Base-by-base conservation (phyloP, 2,888 invertebrate genomes). In the Hanleya hanleyi region DNA sequence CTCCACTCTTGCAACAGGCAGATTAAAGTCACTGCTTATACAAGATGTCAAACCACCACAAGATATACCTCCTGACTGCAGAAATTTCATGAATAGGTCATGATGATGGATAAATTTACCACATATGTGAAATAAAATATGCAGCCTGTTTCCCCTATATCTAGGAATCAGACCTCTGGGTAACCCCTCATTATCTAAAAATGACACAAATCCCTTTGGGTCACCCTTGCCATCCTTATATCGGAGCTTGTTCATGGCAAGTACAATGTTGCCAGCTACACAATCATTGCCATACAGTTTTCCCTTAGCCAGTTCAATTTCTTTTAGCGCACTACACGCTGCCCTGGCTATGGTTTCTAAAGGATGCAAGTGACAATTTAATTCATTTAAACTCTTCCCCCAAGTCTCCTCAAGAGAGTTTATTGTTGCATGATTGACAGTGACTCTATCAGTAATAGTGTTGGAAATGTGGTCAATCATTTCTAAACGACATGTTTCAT, bases 201-300 rank as follows among this genome's bases (percentile, higher is more conserved):
- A 77, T 7, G 41, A 35, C 18, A 29, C 65, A 37, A 77, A 77
- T 38, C 77, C 79, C 26, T 68, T 70, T 1, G 79, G 79, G 61
- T 75, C 78, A 18, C 78, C 77, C 35, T 77, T 74, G 37, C 77
- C 71, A 69, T 77, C 73, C 35, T 78, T 78, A 64, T 70, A 76
- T 7, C 76, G 61, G 22, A 79, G 26, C 64, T 79, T 79, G 74
- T 76, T 77, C 33, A 77, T 49, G 37, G 64, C 62, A 12, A 77
- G 70, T n/a, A 79, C 72, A 26, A 79, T 36, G 38, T 74, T 77
- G 5, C 33, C 74, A 36, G 77, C 77, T 29, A 71, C 1, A 50
- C 79, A 79, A 37, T 79, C 76, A 6, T 51, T 70, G 5, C 77
- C 77, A 51, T 47, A 77, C 51, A 75, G 37, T 29, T 64, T 47